Conservation (phyloP, 1,140 invertebrate genomes). For the Nasonia longicornis region DNA sequence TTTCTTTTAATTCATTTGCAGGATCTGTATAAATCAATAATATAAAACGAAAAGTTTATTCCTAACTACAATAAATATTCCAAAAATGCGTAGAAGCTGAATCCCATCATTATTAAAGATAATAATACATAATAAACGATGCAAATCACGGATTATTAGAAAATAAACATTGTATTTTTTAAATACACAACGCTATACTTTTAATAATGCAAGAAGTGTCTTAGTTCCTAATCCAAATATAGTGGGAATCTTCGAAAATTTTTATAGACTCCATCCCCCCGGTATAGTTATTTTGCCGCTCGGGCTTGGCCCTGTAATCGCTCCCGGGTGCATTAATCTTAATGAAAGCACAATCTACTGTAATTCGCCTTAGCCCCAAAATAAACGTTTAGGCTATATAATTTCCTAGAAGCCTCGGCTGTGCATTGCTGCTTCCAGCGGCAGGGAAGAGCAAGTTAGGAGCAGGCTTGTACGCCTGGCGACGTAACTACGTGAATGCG, state of each 20-base stretch:
- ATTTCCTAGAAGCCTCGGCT: neutral
- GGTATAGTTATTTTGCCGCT: neutral
- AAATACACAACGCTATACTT: neutral
- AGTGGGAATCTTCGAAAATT: neutral
- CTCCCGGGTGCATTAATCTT: constrained; percentile 1
- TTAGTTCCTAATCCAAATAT: neutral
- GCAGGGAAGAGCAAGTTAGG: neutral
- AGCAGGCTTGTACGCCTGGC: neutral
- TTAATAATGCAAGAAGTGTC: neutral
- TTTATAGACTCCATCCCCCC: neutral
- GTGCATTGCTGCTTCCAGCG: neutral
- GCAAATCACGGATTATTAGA: neutral
- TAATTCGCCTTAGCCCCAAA: constrained; percentile 4
- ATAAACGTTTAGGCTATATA: constrained; percentile 19
- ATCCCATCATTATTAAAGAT: too few species aligned
- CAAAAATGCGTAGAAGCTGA: too few species aligned
- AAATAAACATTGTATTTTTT: neutral
- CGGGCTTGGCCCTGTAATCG: neutral
- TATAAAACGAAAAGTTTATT: too few species aligned
- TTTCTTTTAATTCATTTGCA: too few species aligned
- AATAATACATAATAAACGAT: neutral
- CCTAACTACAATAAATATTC: too few species aligned
- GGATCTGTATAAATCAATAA: too few species aligned
- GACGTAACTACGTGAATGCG: neutral
- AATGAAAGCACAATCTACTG: constrained; percentile 18